Conservation (phyloP, 2,888 invertebrate genomes). For the Matsumyia berberina region DNA sequence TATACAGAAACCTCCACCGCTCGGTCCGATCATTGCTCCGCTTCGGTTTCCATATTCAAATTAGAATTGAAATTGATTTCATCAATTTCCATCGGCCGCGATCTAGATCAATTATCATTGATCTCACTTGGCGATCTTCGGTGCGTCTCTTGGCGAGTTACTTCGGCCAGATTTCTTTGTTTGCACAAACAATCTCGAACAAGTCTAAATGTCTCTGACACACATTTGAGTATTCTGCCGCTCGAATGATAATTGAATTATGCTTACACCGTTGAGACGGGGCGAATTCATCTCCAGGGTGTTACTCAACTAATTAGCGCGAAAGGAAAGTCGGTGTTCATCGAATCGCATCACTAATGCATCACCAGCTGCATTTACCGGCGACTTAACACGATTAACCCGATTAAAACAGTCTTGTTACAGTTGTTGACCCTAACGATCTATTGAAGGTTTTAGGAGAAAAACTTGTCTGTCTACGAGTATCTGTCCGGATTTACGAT, state of each 20-base stretch:
- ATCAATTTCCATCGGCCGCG: slow-evolving; percentile 60
- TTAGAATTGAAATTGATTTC: slow-evolving; percentile 58
- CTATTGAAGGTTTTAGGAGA: slow-evolving; percentile 14
- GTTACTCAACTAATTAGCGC: slow-evolving; percentile 64
- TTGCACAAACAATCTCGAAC: slow-evolving; percentile 19
- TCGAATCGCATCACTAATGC: slow-evolving; percentile 53
- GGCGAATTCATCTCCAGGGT: slow-evolving; percentile 8
- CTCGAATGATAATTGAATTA: slow-evolving; percentile 69
- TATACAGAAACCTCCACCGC: slow-evolving; percentile 1
- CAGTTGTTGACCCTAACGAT: slow-evolving; percentile 39
- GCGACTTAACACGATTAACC: slow-evolving; percentile 57
- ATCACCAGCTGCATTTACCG: slow-evolving; percentile 43
- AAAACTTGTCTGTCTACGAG: not conserved
- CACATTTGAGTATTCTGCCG: slow-evolving; percentile 38
- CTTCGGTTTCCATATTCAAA: slow-evolving; percentile 56
- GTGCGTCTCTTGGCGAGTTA: slow-evolving; percentile 8
- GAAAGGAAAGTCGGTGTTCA: slow-evolving; percentile 66
- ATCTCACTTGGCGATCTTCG: slow-evolving; percentile 38
- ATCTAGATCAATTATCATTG: slow-evolving; percentile 71
- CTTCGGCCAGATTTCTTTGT: slow-evolving; percentile 40
- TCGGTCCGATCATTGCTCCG: slow-evolving; percentile 53
- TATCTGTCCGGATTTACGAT: slow-evolving; percentile 27
- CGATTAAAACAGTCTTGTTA: slow-evolving; percentile 52
- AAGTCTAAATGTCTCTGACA: slow-evolving; percentile 64
- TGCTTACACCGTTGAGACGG: slow-evolving; percentile 16